A percentile compares a stretch with the other conserved stretches of the same genome.
Evolutionary conservation across 2,113 vertebrate genomes (phyloP).

Genomic region (Rhynchomys soricoides): DNA sequence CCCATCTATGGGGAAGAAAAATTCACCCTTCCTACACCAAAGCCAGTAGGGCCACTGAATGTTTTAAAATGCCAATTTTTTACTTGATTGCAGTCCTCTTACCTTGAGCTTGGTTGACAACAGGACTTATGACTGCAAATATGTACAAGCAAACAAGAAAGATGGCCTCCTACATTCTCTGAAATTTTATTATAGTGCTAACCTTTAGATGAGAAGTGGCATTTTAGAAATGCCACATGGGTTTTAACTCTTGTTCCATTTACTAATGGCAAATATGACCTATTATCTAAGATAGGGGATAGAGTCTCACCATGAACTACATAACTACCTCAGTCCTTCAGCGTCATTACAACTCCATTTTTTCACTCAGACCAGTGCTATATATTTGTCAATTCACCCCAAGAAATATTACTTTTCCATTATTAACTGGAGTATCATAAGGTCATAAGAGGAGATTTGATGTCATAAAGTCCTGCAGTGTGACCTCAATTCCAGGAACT

Average conservation of each 20-base stretch:
- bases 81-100: not conserved
- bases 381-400: slow-evolving; percentile 22
- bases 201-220: slow-evolving; percentile 67
- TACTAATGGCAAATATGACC: slow-evolving; percentile 59
- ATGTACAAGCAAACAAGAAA: slow-evolving; percentile 38
- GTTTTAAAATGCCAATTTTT: not conserved
- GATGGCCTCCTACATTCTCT: not conserved
- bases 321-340: slow-evolving; percentile 34
- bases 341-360: slow-evolving; percentile 32
- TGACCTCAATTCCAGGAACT: not conserved
- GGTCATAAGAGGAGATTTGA: not conserved
- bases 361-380: not conserved
- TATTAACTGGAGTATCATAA: not conserved
- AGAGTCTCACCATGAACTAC: slow-evolving; percentile 9
- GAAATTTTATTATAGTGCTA: slow-evolving; percentile 56
- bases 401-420: slow-evolving; percentile 30
- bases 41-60: not conserved
- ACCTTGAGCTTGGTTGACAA: not conserved
- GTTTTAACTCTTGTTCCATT: slow-evolving; percentile 64
- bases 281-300: not conserved
- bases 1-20: not conserved
- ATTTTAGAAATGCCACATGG: slow-evolving; percentile 75
- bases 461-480: not conserved
- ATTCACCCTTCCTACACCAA: not conserved
- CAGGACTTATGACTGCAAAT: not conserved